phyloP scores from a whole-genome alignment of 2,888 invertebrate species.

The Sesamia inferens region DNA sequence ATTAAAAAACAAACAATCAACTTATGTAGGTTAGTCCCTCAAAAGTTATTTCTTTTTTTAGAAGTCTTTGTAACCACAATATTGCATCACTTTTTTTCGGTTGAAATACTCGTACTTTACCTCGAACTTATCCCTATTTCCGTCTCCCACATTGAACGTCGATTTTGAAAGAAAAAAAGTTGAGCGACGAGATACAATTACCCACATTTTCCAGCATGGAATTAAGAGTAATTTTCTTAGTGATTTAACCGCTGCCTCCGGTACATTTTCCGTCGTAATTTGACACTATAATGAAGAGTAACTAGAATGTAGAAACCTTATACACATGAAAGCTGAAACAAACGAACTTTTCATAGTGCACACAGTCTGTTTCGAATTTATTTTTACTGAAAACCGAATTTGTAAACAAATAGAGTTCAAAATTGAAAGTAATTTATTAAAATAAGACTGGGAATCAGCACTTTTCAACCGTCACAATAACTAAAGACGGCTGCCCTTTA shows the following conservation, averaged over 20 bases:
- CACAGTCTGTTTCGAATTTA: not conserved
- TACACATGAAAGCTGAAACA: not conserved
- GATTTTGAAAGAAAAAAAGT: conserved; percentile 18
- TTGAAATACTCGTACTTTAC: not conserved
- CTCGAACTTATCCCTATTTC: not conserved
- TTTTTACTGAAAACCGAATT: too few species aligned
- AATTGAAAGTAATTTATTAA: too few species aligned
- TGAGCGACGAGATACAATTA: conserved; percentile 42
- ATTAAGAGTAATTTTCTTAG: conserved; percentile 63
- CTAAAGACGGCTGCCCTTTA: too few species aligned
- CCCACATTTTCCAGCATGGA: conserved; percentile 26
- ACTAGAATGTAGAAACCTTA: conserved; percentile 23
- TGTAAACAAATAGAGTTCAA: not conserved
- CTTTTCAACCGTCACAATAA: too few species aligned
- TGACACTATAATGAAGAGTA: conserved; percentile 57
- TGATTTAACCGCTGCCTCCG: conserved; percentile 56
- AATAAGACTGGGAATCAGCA: too few species aligned
- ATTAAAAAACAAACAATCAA: too few species aligned
- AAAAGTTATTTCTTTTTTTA: too few species aligned
- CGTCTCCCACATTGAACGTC: not conserved
- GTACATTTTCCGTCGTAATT: conserved; percentile 44
- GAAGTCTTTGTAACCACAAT: not conserved
- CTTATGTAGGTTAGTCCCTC: too few species aligned
- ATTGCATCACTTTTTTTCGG: not conserved
- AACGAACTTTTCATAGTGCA: not conserved